phyloP scores from a whole-genome alignment of 2,113 vertebrate genomes.

The Syngnathus typhle region DNA sequence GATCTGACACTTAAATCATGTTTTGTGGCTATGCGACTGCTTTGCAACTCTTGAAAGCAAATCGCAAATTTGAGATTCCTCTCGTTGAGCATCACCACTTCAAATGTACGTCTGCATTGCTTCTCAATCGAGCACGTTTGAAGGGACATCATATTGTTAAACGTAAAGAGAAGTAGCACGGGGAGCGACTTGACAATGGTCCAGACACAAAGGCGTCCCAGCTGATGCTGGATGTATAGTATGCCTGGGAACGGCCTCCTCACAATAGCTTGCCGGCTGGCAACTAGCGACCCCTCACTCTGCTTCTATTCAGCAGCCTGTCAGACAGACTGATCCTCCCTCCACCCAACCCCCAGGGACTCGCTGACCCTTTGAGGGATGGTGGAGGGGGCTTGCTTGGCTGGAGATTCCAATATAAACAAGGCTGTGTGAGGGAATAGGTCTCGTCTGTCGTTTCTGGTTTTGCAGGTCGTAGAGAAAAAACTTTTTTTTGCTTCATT shows the following conservation, averaged over 20 bases:
- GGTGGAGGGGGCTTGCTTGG: slow-evolving; percentile 38
- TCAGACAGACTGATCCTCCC: slow-evolving; percentile 62
- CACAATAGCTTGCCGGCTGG: slow-evolving; percentile 63
- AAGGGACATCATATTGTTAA: not conserved
- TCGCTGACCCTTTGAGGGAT: slow-evolving; percentile 39
- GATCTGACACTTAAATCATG: not conserved
- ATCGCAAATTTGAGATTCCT: not conserved
- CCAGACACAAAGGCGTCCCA: slow-evolving; percentile 64
- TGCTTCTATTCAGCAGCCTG: slow-evolving; percentile 59
- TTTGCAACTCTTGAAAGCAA: not conserved
- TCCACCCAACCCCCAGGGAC: slow-evolving; percentile 53
- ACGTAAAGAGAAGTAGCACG: not conserved
- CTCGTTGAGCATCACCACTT: not conserved
- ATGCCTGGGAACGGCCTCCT: slow-evolving; percentile 57
- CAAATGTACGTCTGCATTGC: not conserved
- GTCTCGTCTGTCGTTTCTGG: slow-evolving; percentile 7
- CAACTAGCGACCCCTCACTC: slow-evolving; percentile 61
- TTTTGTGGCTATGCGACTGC: not conserved
- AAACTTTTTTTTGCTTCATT: not conserved
- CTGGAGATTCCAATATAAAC: slow-evolving; percentile 52
- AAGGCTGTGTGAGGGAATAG: slow-evolving; percentile 24
- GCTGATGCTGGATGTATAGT: slow-evolving; percentile 48
- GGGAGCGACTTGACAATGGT: slow-evolving; percentile 16
- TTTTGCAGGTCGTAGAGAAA: slow-evolving; percentile 12
- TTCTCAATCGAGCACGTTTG: not conserved